phyloP scores from a whole-genome alignment of 2,113 vertebrate species.

The Tachysurus vachellii region DNA sequence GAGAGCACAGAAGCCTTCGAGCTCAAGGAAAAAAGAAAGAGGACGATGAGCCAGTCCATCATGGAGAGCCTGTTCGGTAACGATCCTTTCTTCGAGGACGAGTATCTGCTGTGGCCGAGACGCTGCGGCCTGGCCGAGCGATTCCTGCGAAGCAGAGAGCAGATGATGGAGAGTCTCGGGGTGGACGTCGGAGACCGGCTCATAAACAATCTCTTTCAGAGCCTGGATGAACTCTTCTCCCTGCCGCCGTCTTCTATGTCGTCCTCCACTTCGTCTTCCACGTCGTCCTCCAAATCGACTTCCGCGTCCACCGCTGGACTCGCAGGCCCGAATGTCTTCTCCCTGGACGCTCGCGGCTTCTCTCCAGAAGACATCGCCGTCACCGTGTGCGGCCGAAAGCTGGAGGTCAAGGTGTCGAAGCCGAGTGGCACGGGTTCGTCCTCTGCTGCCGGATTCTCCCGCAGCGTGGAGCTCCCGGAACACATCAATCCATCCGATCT shows the following conservation, averaged over 20 bases:
- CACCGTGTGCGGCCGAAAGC: constrained; percentile 67
- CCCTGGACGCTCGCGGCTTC: constrained; percentile 70
- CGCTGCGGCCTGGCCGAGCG: constrained; percentile 56
- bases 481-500: constrained; percentile 68
- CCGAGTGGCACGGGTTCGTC: constrained; percentile 57
- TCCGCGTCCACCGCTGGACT: not conserved
- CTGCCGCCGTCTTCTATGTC: constrained; percentile 18
- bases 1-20: not conserved
- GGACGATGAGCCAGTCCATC: constrained; percentile 59
- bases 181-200: constrained; percentile 58
- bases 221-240: constrained; percentile 49
- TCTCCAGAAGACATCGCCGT: constrained; percentile 70
- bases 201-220: constrained; percentile 52
- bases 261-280: not conserved
- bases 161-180: constrained; percentile 64
- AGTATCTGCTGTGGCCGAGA: constrained; percentile 64
- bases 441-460: constrained; percentile 34
- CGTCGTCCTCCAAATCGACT: not conserved
- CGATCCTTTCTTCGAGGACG: constrained; percentile 69
- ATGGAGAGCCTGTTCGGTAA: constrained; percentile 64
- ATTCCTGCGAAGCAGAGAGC: constrained; percentile 62
- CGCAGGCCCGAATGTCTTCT: constrained; percentile 54
- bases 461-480: constrained; percentile 66
- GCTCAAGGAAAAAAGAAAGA: constrained; percentile 17
- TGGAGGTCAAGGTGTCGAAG: constrained; percentile 69